Evolutionary conservation across 2,888 invertebrate species (phyloP), one percentile per base, ranked within the genome.

Genomic region (Orchestes rusci): DNA sequence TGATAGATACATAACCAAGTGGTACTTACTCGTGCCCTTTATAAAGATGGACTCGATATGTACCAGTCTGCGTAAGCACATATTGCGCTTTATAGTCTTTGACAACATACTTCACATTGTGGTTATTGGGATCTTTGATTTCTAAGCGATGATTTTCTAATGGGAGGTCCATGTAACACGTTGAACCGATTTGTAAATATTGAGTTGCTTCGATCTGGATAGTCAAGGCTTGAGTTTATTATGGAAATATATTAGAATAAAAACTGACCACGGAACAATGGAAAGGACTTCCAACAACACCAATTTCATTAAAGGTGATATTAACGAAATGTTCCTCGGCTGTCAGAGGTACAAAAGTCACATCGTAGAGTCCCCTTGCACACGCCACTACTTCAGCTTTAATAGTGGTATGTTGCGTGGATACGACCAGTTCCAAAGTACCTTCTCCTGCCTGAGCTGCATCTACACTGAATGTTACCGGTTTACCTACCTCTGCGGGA

Each of bases 391-490:
- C 88, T 75, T 89, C 78, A 1, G 61, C 63, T 66, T 93, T 88
- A 2, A 93, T 89, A 2, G 92, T 91, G 39, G 89, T 86, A 13
- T 88, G 87, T 53, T 82, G 80, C 0, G 92, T 93, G 35, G 91
- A 91, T 1, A 94, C 92, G 0, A 93, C 92, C 12, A 94, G 72
- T 61, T 93, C 93, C 3, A 93, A 70, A 0, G 91, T 92, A 2
- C 95, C 95, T 66, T 93, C 91, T 0, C 95, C 95, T 2, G 95
- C 94, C 59, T 91, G 88, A 0, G 91, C 90, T 1, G 94, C 93
- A 69, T 95, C 94, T 23, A 95, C 94, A 55, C 88, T 88, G 65
- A 92, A 92, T 0, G 91, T 92, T 1, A 91, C 85, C 0, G 91
- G 87, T 58, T 88, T 84, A 3, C 89, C 89, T 7, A 91, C 75